These are phyloP conservation scores for Piscicola geometra DNA, from an alignment of 2,888 invertebrate genomes.

Conservation along the genomic window DNA sequence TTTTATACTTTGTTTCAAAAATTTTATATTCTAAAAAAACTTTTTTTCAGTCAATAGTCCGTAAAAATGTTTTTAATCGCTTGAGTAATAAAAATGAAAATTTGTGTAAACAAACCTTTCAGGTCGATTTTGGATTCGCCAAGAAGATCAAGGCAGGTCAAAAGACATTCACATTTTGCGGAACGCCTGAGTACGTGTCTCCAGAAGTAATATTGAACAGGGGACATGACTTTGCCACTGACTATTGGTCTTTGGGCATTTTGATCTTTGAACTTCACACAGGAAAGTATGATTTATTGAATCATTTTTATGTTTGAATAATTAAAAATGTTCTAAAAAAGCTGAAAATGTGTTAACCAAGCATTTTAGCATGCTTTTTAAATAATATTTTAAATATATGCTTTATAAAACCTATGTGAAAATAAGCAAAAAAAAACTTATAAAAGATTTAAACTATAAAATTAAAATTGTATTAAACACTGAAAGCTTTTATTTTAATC, in stretches of 20 bases:
- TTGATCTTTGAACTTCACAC: slow-evolving; percentile 96
- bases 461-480: too few relatives aligned
- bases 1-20: background rate
- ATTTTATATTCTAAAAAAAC: background rate
- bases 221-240: slow-evolving; percentile 84
- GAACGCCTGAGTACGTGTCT: slow-evolving; percentile 86
- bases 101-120: background rate
- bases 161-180: slow-evolving; percentile 99
- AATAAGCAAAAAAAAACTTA: too few relatives aligned
- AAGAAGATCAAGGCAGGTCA: slow-evolving; percentile 79
- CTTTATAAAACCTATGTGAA: too few relatives aligned
- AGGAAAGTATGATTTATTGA: slow-evolving; percentile 63
- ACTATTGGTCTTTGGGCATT: slow-evolving; percentile 97
- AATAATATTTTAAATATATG: too few relatives aligned
- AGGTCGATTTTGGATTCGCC: slow-evolving; percentile 96
- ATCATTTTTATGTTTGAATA: too few relatives aligned
- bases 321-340: too few relatives aligned
- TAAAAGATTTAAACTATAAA: too few relatives aligned
- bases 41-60: background rate
- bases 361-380: too few relatives aligned
- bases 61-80: background rate
- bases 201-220: slow-evolving; percentile 97
- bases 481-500: too few relatives aligned
- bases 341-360: too few relatives aligned
- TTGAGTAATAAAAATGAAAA: background rate